A percentile compares a stretch with the other conserved stretches of the same genome.
These are phyloP conservation scores for Heliconius nattereri DNA, from an alignment of 1,140 invertebrate species.

Conservation along the genomic window DNA sequence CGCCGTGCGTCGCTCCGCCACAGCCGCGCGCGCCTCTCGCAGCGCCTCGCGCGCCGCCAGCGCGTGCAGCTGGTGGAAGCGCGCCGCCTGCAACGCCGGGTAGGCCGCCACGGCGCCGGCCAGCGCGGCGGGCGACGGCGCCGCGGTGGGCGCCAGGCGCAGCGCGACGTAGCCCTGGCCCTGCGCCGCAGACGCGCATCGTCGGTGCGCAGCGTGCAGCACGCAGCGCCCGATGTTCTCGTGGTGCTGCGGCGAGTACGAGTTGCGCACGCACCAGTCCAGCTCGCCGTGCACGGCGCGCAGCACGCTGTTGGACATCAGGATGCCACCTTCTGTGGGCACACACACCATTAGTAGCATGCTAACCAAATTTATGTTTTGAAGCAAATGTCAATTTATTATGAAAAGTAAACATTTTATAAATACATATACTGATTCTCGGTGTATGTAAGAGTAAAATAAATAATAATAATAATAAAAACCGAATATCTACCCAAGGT, in stretches of 20 bases:
- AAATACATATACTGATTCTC: too few relatives aligned
- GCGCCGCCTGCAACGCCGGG: slow-evolving; percentile 82
- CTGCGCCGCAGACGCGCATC: slow-evolving; percentile 49
- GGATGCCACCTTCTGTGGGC: slow-evolving; percentile 80
- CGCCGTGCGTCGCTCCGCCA: slow-evolving; percentile 79
- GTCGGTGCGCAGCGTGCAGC: slow-evolving; percentile 61
- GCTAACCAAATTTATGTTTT: too few relatives aligned
- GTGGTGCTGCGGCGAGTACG: slow-evolving; percentile 88
- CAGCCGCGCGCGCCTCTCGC: slow-evolving; percentile 84
- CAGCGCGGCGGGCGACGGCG: slow-evolving; percentile 35
- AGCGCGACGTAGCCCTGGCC: slow-evolving; percentile 17
- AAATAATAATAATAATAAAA: too few relatives aligned
- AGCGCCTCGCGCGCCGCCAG: slow-evolving; percentile 83
- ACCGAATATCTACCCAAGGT: slow-evolving; percentile 81
- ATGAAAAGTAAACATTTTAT: too few relatives aligned
- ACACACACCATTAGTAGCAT: slow-evolving; percentile 47
- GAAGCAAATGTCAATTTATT: too few relatives aligned
- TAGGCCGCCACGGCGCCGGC: slow-evolving; percentile 82
- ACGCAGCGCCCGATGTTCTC: slow-evolving; percentile 93
- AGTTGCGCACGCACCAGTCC: slow-evolving; percentile 93
- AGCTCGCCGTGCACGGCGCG: slow-evolving; percentile 84
- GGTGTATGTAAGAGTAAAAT: too few relatives aligned
- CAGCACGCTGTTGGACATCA: slow-evolving; percentile 88
- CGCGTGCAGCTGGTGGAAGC: slow-evolving; percentile 86
- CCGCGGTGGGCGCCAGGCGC: slow-evolving; percentile 9